Percentiles rank a stretch among this genome's conserved stretches.
Evolutionary conservation across 2,797 vertebrate genomes (phyloP).

Genomic region (Lacerta viridis): DNA sequence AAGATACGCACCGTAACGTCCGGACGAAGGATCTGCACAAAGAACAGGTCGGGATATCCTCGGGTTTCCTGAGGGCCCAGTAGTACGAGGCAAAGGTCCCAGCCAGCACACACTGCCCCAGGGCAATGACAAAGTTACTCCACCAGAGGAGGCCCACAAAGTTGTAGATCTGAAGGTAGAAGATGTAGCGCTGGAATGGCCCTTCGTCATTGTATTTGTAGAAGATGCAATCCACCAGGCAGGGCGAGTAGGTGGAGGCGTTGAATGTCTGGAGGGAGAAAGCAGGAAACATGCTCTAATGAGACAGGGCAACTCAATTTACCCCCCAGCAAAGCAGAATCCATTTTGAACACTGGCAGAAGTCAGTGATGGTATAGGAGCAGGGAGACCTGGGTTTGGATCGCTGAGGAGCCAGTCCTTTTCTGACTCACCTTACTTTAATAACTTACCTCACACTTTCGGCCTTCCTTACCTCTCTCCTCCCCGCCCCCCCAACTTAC

Average conservation of each 20-base stretch:
- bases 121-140: slow-evolving; percentile 89
- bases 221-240: slow-evolving; percentile 79
- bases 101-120: slow-evolving; percentile 91
- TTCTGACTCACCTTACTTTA: too few relatives aligned
- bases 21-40: slow-evolving; percentile 84
- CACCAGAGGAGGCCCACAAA: slow-evolving; percentile 91
- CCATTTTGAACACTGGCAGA: background rate
- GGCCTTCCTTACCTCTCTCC: too few relatives aligned
- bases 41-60: slow-evolving; percentile 87
- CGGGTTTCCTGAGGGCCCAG: slow-evolving; percentile 90
- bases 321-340: background rate
- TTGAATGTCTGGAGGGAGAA: slow-evolving; percentile 36
- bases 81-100: slow-evolving; percentile 93
- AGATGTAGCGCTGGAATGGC: slow-evolving; percentile 85
- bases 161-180: slow-evolving; percentile 93
- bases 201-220: slow-evolving; percentile 86
- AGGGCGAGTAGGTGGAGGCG: background rate
- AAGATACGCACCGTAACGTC: slow-evolving; percentile 81
- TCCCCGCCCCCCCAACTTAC: too few relatives aligned
- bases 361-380: too few relatives aligned
- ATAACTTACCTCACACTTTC: too few relatives aligned
- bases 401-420: too few relatives aligned
- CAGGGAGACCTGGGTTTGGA: too few relatives aligned
- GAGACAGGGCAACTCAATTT: background rate
- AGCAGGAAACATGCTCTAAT: background rate